Base-by-base conservation (phyloP, 2,113 vertebrate genomes). In the Xiphophorus hellerii region DNA sequence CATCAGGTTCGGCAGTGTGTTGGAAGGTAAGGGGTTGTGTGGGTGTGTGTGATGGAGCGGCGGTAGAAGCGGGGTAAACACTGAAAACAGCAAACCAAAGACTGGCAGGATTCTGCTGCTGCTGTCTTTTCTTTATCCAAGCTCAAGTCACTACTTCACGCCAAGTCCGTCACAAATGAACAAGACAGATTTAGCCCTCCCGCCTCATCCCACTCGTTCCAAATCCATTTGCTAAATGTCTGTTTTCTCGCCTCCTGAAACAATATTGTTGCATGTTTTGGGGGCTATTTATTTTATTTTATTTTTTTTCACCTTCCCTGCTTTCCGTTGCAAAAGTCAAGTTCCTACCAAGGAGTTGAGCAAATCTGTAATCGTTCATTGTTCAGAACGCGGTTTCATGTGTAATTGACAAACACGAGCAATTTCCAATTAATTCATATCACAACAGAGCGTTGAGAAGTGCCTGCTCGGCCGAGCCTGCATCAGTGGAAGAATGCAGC, bases 1-100 rank as follows among this genome's bases (percentile, higher is more conserved):
- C 95, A 95, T 94, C 96, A 94, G 96, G 95, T 97, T 97, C 93
- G 93, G 96, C 92, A 95, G 95, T 95, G 94, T 96, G 96, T 94
- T 97, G 96, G 96, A 96, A 97, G 96, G 96, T 96, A 95, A 94
- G 92, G 95, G 54, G 60, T 70, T 71, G 87, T 76, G 89, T 74
- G 84, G 72, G 48, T 64, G 71, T 60, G 48, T 29, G 66, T 65
- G 73, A 73, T 27, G 66, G 37, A 9, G 75, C 33, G 68, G 27
- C 14, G 54, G 35, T 30, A 66, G 64, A n/a, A 37, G 35, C 20
- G 31, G 68, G 65, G 67, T 31, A 28, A 58, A 13, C 20, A 78
- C 30, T 61, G 72, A 84, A 80, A 78, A 83, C 80, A 78, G 76
- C 77, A 80, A 92, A 89, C 77, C 83, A 81, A 77, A 81, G 82